These are phyloP conservation scores for Allygus modestus DNA, from an alignment of 2,888 invertebrate species.

Conservation along the genomic window DNA sequence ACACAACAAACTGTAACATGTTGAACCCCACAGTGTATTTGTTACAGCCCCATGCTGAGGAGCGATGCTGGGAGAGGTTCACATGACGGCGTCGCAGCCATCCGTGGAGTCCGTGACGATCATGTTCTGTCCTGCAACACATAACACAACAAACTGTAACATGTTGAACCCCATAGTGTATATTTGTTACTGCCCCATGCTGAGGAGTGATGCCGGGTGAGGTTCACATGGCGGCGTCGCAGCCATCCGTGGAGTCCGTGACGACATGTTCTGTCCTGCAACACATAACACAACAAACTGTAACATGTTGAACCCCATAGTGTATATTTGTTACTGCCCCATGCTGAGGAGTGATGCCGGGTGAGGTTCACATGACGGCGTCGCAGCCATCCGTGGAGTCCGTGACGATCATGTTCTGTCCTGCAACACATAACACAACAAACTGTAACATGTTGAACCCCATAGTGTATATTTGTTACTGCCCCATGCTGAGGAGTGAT, in stretches of 20 bases:
- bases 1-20: too few species aligned
- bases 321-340: too few species aligned
- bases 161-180: too few species aligned
- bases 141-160: too few species aligned
- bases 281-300: background rate
- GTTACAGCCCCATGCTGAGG: constrained; percentile 14
- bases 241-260: background rate
- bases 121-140: background rate
- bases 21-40: too few species aligned
- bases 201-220: background rate
- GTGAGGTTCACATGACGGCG: constrained; percentile 60
- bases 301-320: background rate
- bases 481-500: constrained; percentile 6
- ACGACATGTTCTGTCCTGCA: background rate
- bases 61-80: background rate
- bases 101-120: background rate
- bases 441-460: background rate
- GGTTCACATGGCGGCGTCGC: constrained; percentile 31
- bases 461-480: too few species aligned
- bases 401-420: background rate
- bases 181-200: constrained; percentile 13
- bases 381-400: constrained; percentile 57
- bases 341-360: background rate
- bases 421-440: background rate
- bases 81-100: constrained; percentile 25